Base-by-base conservation (phyloP, 2,888 invertebrate species). In the Drosophila mimica region DNA sequence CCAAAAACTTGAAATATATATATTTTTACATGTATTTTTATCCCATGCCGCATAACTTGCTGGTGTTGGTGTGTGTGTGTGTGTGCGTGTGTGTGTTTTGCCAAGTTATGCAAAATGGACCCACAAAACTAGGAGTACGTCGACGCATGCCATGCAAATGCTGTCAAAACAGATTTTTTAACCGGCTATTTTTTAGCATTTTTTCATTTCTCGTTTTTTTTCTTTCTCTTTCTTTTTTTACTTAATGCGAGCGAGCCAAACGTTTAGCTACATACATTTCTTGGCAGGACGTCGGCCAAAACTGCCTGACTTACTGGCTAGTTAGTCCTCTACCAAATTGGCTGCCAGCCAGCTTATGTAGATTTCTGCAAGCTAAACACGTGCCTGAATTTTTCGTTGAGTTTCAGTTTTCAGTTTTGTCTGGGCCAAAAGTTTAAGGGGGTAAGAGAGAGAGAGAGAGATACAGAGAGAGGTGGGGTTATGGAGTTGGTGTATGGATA, bases 331-430 rank as follows among this genome's bases (percentile, higher is more conserved):
- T 62, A 72, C 74, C 74, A 81, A 87, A 88, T 87, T 87, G 86
- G 90, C 90, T 83, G 79, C 72, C 81, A 89, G 90, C 86, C 86
- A 89, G 89, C 87, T 87, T 89, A 85, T 86, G 86, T 71, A 83
- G 90, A 85, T 85, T 85, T 85, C 78, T 70, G 75, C 77, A 84
- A 85, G 80, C 84, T 89, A 77, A 89, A 89, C 85, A 85, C 85
- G 85, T 85, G 88, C 89, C 84, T 74, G 88, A 80, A 89, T 88
- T 83, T 67, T 70, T 61, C 78, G 74, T 83, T 74, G 73, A 74
- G 81, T 86, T 83, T 83, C 77, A 86, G 83, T 86, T 83, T 79
- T 68, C 82, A 79, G 70, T 69, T 81, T 63, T 63, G 67, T 83
- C 72, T 78, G 69, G 9, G n/a, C 8, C 7, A 11, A 38, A n/a